Evolutionary conservation across 2,888 invertebrate genomes (phyloP), one percentile per base, ranked within the genome.

Genomic region (Beris morrisii): DNA sequence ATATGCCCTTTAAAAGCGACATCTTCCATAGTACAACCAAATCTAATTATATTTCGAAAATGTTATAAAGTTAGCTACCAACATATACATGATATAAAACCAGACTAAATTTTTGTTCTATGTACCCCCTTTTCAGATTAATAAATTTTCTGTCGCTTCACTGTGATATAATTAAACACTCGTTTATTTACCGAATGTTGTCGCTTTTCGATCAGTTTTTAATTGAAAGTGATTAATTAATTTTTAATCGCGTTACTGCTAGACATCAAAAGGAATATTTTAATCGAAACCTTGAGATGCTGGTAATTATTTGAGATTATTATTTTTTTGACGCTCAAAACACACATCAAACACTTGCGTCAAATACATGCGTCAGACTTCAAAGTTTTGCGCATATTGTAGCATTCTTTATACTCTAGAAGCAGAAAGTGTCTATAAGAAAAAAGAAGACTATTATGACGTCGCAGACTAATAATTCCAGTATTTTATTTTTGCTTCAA

Each of bases 171-270:
- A 69, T 69, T 69, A 67, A 69, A 69, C 67, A 69, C 69, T 65
- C 64, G 65, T 67, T 69, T 67, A 64, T 69, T 69, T 69, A 68
- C 54, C 15, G 15, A 66, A 53, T 61, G 64, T 65, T 66, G 68
- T 66, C 63, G 61, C 64, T 65, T 68, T 43, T 31, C 55, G 44
- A 46, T 68, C 45, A 78, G 79, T 74, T 76, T 75, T 78, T 80
- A 79, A 79, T 79, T 80, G 77, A 78, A 77, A 77, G 76, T 78
- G 79, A 80, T 79, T 80, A 79, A 80, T 79, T 76, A 77, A 79
- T 78, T 77, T 79, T 79, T 79, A 80, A 80, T 79, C 76, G 76
- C 76, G 77, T 15, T 30, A 53, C 53, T 12, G 5, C 13, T 5
- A 15, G 9, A 28, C 4, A 30, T 5, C 4, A 9, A 53, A 28